Base-by-base conservation (phyloP, 2,888 invertebrate species). In the Eugnorisma glareosa region DNA sequence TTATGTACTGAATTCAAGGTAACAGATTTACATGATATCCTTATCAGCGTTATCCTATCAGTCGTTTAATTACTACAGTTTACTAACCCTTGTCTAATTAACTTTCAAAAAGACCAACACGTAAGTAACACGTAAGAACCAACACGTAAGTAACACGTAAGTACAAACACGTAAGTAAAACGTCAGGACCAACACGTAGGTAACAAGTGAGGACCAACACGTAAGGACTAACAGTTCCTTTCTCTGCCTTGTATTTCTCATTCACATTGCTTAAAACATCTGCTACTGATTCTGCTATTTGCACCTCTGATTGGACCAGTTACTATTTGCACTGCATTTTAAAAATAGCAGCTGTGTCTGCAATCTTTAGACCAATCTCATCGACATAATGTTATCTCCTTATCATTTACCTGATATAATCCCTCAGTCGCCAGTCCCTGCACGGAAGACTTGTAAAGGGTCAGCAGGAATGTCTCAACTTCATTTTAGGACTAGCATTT, bases 361-460 rank as follows among this genome's bases (percentile, higher is more conserved):
- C 54, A n/a, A 83, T 71, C 83, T 71, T 21, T 57, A 67, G 28
- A 48, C 28, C 35, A 43, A 74, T 51, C 40, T 11, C 40, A n/a
- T 59, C 15, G 11, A 3, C 15, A 57, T 67, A 48, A n/a, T 67
- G 28, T 83, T 81, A 83, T 81, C 67, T 79, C 1, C 35, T 18
- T 59, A 77, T 57, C 61, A 79, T 8, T 57, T 82, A 82, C 82
- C 82, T 81, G 82, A 37, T 51, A 37, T 85, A 82, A 82, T 82
- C 85, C 72, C 59, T n/a, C 2, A 35, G 51, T 24, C 45, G 4
- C 48, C 40, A 43, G 35, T 61, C 31, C 11, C 18, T 7, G 11
- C 81, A 81, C 67, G 75, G 35, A 73, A 67, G 57, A 78, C 64
- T 77, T 57, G n/a, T 31, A 4, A 13, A 37, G 37, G 15, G n/a